Base-by-base conservation (phyloP, 2,113 vertebrate genomes). In the Ceyx margarethae region DNA sequence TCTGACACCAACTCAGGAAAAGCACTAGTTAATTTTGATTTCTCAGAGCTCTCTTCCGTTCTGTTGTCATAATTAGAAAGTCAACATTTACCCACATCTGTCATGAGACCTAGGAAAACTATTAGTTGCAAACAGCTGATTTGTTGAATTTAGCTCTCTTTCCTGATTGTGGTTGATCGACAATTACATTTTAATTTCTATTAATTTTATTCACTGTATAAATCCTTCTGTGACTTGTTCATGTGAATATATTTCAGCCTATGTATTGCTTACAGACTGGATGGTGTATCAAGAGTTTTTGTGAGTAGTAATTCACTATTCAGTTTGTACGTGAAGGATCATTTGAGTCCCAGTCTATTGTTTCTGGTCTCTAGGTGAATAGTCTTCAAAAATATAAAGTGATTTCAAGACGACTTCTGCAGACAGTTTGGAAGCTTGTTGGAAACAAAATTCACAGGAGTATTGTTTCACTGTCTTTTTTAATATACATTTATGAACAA, bases 11-110 rank as follows among this genome's bases (percentile, higher is more conserved):
- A 84, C 85, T 95, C 79, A 80, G 56, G 87, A 90, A 95, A 95
- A 65, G 81, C 53, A 89, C 8, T 90, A 62, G 62, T 88, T 96
- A 96, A 90, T 86, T 96, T 90, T 91, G 89, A 93, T 92, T 94
- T 92, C 91, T 77, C 74, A 40, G 87, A 6, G 31, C 81, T 87
- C 75, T 92, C 48, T 81, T 92, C 50, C 29, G 43, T 87, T 89
- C 72, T 92, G 91, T 94, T 96, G 85, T 95, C 87, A 50, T 94
- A 96, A 96, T 92, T 94, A 95, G 72, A 91, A 93, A 96, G 94
- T 93, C 89, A 96, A 96, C 92, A 96, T 96, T 96, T 96, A 91
- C 79, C 75, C 92, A 92, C 89, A 94, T 89, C 57, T 96, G 57
- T 85, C 95, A 93, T 81, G 96, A 96, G 94, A 95, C 91, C 72